Base-by-base conservation (phyloP, 2,113 vertebrate species). In the Dryoscopus gambensis region DNA sequence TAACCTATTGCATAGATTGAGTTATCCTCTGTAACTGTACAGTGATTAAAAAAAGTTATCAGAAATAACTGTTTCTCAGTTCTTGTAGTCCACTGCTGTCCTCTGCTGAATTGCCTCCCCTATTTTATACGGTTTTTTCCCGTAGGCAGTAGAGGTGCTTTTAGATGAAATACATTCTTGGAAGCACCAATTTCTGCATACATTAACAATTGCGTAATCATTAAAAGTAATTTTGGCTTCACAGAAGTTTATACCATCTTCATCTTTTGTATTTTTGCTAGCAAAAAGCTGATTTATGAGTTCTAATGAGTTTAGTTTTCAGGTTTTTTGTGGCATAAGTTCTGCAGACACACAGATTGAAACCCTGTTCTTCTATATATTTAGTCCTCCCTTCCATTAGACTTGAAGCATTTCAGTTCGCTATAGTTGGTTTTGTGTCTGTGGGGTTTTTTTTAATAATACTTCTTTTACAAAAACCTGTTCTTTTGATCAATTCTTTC, bases 121-220 rank as follows among this genome's bases (percentile, higher is more conserved):
- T 59, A 0, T 64, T 75, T 28, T 84, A 28, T 3, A 33, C 5
- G 0, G 0, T 3, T 15, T 84, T 77, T 84, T 78, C 10, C 31
- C 8, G 2, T 63, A 37, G 7, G 23, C 11, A n/a, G 4, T 52
- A 30, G n/a, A 49, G 12, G 4, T 87, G 15, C 28, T 84, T 81
- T 52, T 75, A 39, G 16, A 13, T 49, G 6, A 60, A 79, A 68
- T 64, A 30, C 8, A 5, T 49, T 84, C 2, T 65, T 89, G 24
- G 39, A 91, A 85, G 15, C 50, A 65, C 13, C 74, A 42, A 15
- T 35, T 11, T 84, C 20, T 76, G 25, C n/a, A 44, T 70, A 57
- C 40, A 25, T 81, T 60, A 75, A 5, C 33, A 84, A 14, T 56
- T 63, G 6, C 1, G 2, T 79, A 39, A 70, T 90, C 19, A 47